phyloP scores from a whole-genome alignment of 2,113 vertebrate genomes.

The Anguilla rostrata region DNA sequence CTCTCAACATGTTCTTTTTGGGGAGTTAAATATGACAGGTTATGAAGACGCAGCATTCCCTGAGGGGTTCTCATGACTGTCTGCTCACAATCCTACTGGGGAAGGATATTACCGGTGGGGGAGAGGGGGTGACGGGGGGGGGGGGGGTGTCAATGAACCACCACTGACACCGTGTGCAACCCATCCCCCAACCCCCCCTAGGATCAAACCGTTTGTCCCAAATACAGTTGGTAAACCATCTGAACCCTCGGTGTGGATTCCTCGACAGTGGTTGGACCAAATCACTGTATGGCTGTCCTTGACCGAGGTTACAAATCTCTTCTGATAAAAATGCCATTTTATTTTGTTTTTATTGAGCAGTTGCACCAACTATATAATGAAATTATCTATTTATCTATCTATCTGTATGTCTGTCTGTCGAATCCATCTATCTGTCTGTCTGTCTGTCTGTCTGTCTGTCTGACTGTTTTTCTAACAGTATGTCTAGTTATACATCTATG shows the following conservation, averaged over 20 bases:
- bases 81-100: neutral
- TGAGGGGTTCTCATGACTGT: constrained; percentile 15
- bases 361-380: too few relatives aligned
- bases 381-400: neutral
- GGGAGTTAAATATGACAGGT: constrained; percentile 21
- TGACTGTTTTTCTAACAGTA: neutral
- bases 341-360: too few relatives aligned
- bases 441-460: neutral
- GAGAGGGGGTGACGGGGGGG: neutral
- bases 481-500: neutral
- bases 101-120: neutral
- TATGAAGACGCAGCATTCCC: constrained; percentile 17
- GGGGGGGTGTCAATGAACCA: neutral
- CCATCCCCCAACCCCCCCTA: neutral
- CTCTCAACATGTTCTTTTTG: constrained; percentile 36
- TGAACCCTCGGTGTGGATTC: neutral
- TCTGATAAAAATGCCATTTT: neutral
- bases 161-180: neutral
- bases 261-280: neutral
- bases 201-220: constrained; percentile 11
- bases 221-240: neutral
- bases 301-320: neutral
- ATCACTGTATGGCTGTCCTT: neutral
- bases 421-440: neutral
- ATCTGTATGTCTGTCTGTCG: too few relatives aligned